Evolutionary conservation across 1,140 invertebrate species (phyloP), one percentile per base, ranked within the genome.

Genomic region (Brachionus calyciflorus): DNA sequence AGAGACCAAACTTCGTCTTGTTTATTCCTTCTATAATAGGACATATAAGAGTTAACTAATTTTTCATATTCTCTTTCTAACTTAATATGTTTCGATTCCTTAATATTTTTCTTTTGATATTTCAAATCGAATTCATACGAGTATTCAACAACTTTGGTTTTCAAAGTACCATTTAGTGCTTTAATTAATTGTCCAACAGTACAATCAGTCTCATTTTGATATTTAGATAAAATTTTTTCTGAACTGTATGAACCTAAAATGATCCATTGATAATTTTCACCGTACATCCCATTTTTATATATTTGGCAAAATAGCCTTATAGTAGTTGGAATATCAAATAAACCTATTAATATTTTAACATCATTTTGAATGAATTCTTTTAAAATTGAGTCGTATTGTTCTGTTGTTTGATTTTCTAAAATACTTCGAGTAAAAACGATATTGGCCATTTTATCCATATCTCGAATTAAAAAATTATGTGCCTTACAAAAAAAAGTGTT

Each of bases 251-350:
- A 93, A 0, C 93, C 94, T 85, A 94, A 91, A 7, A 99, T 91
- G 0, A 98, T 89, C 96, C 96, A 99, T 81, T 97, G 93, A 86
- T 97, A 97, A 78, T 93, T 91, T 3, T 91, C 86, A 0, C 94
- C 94, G 81, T 90, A 95, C 90, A 97, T 85, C 19, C 85, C 84
- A 6, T 41, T 1, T 30, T 49, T 30, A 53, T 46, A 44, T 41
- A 78, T 40, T 48, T 57, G 68, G 19, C 19, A 76, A 73, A 78
- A 80, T 44, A 41, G 68, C 12, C 57, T 44, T 1, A 55, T 40
- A 12, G 30, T 55, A 21, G 37, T 76, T 2, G 37, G 19, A 30
- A 7, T 12, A 41, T 76, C 49, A n/a, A 76, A 60, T 10, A 55
- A 41, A 2, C 41, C 73, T 19, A 76, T 76, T 30, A 76, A 40